phyloP scores from a whole-genome alignment of 2,888 invertebrate species.

The Exephanes ischioxanthus region DNA sequence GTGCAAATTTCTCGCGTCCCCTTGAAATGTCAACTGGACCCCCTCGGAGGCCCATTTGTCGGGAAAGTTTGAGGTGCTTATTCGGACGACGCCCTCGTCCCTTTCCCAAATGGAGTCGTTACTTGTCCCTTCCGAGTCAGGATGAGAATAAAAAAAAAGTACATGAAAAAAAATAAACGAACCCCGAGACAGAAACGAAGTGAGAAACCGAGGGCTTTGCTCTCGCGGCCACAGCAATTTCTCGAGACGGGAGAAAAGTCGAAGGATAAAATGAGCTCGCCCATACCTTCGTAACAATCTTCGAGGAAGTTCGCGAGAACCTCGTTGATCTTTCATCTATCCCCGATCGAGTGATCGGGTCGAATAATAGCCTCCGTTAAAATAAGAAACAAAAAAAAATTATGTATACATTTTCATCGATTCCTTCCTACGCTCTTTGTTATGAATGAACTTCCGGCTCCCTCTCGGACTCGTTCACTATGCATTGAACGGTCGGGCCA shows the following conservation, averaged over 20 bases:
- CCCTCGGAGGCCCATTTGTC: slow-evolving; percentile 40
- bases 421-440: neutral
- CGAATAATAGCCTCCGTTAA: slow-evolving; percentile 33
- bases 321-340: slow-evolving; percentile 49
- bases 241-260: slow-evolving; percentile 45
- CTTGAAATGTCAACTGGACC: slow-evolving; percentile 58
- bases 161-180: neutral
- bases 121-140: slow-evolving; percentile 17
- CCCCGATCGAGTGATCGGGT: slow-evolving; percentile 17
- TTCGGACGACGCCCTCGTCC: slow-evolving; percentile 32
- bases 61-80: slow-evolving; percentile 44
- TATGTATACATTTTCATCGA: slow-evolving; percentile 40
- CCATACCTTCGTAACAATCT: slow-evolving; percentile 60
- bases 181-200: neutral
- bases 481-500: neutral
- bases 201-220: neutral
- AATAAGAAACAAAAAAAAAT: neutral
- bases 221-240: slow-evolving; percentile 44
- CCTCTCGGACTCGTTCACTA: neutral
- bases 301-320: slow-evolving; percentile 35
- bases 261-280: slow-evolving; percentile 30
- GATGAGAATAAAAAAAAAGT: neutral
- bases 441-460: neutral
- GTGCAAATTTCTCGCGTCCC: slow-evolving; percentile 46
- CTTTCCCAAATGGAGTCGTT: neutral